A percentile compares a stretch with the other conserved stretches of the same genome.
Conservation (phyloP, 2,888 invertebrate species). For the Napeogenes inachia region DNA sequence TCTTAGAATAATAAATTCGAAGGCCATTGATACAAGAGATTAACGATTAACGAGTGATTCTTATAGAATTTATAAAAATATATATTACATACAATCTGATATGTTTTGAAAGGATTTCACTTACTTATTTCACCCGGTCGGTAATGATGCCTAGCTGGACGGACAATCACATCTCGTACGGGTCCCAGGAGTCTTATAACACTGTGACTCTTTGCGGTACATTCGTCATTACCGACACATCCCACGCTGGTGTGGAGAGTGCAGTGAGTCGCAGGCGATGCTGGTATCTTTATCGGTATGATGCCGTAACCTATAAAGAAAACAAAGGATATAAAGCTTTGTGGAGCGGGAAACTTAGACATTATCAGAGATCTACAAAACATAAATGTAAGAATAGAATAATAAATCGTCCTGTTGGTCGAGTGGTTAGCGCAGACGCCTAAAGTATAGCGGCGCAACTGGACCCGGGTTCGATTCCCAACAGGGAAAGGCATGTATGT, state of each 20-base stretch:
- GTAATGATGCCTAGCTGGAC: constrained; percentile 79
- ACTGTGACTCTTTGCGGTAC: constrained; percentile 78
- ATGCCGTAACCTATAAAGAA: constrained; percentile 78
- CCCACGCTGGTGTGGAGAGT: constrained; percentile 79
- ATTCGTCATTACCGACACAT: constrained; percentile 74
- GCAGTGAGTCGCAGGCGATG: constrained; percentile 77
- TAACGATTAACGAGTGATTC: not conserved
- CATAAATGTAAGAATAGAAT: too few species aligned
- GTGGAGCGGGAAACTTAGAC: not conserved
- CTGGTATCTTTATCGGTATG: constrained; percentile 78
- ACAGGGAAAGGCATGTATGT: too few species aligned
- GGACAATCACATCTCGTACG: constrained; percentile 80
- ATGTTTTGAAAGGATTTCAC: constrained; percentile 33
- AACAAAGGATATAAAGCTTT: not conserved
- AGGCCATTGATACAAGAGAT: constrained; percentile 1
- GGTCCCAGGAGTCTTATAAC: constrained; percentile 80
- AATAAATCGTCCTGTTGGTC: too few species aligned
- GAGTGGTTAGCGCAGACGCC: too few species aligned
- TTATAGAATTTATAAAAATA: not conserved
- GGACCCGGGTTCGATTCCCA: too few species aligned
- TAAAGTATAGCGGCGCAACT: too few species aligned
- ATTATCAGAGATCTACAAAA: too few species aligned
- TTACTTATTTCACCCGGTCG: constrained; percentile 80
- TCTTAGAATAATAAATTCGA: not conserved
- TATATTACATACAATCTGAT: constrained; percentile 4